phyloP scores from a whole-genome alignment of 2,797 vertebrate species.

The Leptoclinus maculatus region DNA sequence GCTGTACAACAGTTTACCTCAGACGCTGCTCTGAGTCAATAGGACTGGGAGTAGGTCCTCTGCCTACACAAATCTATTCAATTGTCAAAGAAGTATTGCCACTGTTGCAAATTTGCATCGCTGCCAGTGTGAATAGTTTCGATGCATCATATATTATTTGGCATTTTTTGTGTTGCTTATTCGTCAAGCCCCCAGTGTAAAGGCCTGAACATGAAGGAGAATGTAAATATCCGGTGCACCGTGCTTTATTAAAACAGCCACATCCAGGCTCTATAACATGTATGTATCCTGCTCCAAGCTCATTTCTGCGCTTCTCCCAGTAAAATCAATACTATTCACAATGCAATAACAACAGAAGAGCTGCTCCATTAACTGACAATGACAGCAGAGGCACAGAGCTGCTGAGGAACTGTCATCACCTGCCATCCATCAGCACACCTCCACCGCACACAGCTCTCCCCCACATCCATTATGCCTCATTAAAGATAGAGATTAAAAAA shows the following conservation, averaged over 20 bases:
- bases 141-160: not conserved
- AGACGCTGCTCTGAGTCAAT: not conserved
- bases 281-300: not conserved
- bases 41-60: not conserved
- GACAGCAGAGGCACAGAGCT: slow-evolving; percentile 47
- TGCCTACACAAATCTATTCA: not conserved
- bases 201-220: not conserved
- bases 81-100: not conserved
- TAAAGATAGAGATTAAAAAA: slow-evolving; percentile 32
- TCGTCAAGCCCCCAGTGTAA: not conserved
- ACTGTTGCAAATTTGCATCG: not conserved
- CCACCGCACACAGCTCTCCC: slow-evolving; percentile 36
- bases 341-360: slow-evolving; percentile 55
- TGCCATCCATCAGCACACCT: slow-evolving; percentile 58
- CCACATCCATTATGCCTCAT: slow-evolving; percentile 52
- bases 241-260: not conserved
- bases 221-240: not conserved
- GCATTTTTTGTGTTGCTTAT: not conserved
- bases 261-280: not conserved
- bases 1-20: not conserved
- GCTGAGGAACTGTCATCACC: slow-evolving; percentile 47
- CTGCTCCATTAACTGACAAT: slow-evolving; percentile 55
- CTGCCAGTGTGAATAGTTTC: not conserved
- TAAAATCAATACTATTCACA: slow-evolving; percentile 54
- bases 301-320: not conserved